phyloP scores from a whole-genome alignment of 2,113 vertebrate genomes.

The Otolemur garnettii region DNA sequence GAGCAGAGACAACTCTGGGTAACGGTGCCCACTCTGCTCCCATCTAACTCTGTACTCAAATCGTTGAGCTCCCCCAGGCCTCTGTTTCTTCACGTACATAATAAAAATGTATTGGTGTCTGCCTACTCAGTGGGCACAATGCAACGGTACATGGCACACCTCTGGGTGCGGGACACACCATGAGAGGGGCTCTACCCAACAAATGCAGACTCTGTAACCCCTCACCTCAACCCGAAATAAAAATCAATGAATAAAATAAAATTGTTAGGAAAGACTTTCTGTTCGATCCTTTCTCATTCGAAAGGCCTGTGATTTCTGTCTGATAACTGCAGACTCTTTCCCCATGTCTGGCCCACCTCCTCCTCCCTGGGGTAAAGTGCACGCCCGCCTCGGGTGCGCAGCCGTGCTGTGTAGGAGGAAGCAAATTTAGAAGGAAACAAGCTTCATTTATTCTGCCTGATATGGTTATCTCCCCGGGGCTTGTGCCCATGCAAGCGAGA shows the following conservation, averaged over 20 bases:
- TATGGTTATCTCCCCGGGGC: constrained; percentile 73
- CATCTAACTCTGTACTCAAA: neutral
- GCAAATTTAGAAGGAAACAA: constrained; percentile 73
- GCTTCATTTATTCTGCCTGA: constrained; percentile 74
- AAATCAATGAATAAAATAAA: neutral
- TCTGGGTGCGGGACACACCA: too few species aligned
- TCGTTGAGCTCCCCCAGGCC: neutral
- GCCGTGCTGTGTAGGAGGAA: constrained; percentile 63
- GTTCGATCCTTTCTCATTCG: neutral
- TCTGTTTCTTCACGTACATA: neutral
- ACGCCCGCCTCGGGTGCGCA: neutral
- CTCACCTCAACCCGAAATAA: too few species aligned
- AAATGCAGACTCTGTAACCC: too few species aligned
- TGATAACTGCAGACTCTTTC: neutral
- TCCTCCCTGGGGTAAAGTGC: neutral
- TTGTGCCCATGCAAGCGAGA: constrained; percentile 44
- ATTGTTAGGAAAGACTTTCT: neutral
- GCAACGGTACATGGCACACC: too few species aligned
- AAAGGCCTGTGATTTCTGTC: neutral
- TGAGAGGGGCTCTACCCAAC: too few species aligned
- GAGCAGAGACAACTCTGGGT: neutral
- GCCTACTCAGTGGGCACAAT: too few species aligned
- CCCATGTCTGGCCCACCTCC: neutral
- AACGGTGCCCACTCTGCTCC: neutral
- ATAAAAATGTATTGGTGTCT: neutral